These are phyloP conservation scores for Drosophila niveifrons DNA, from an alignment of 2,888 invertebrate genomes.

Conservation along the genomic window DNA sequence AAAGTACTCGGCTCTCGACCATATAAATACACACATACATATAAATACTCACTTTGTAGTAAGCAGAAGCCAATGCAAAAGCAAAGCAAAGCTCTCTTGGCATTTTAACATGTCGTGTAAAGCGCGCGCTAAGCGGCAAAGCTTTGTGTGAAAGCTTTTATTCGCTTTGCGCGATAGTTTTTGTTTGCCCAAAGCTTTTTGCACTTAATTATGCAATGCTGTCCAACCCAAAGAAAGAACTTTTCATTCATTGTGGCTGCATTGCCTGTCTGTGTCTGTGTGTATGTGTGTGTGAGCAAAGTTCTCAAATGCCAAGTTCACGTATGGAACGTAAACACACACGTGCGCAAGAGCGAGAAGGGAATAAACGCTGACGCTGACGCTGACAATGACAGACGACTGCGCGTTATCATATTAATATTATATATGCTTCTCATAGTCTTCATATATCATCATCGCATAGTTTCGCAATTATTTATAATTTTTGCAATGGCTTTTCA, in stretches of 20 bases:
- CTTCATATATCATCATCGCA: constrained; percentile 4
- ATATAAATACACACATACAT: constrained; percentile 32
- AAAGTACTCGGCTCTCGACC: constrained; percentile 51
- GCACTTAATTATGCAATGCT: constrained; percentile 60
- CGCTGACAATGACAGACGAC: background rate
- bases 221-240: constrained; percentile 24
- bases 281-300: constrained; percentile 13
- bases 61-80: background rate
- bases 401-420: constrained; percentile 6
- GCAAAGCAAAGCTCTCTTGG: constrained; percentile 19
- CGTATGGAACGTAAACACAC: constrained; percentile 15
- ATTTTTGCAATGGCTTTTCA: constrained; percentile 26
- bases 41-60: constrained; percentile 42
- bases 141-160: constrained; percentile 14
- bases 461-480: constrained; percentile 23
- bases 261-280: background rate
- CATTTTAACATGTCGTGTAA: constrained; percentile 2
- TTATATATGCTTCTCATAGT: background rate
- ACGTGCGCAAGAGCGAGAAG: background rate
- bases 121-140: constrained; percentile 5
- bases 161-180: constrained; percentile 30
- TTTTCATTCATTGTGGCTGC: constrained; percentile 49
- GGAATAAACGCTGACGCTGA: background rate
- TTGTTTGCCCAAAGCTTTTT: constrained; percentile 45
- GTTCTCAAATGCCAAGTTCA: constrained; percentile 29